Evolutionary conservation across 2,888 invertebrate species (phyloP).

Genomic region (Polyploca ridens): DNA sequence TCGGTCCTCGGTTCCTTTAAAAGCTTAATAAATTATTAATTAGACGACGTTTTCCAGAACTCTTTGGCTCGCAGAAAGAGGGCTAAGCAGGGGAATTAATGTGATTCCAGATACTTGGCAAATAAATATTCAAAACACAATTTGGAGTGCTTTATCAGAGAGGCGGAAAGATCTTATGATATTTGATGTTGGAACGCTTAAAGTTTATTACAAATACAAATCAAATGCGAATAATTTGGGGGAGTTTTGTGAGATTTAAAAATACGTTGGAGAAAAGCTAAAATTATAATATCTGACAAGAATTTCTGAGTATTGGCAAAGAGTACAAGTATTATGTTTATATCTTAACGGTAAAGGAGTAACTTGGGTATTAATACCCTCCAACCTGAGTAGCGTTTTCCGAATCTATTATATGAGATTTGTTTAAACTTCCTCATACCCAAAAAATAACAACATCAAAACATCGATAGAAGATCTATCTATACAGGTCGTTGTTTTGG

Average conservation of each 20-base stretch:
- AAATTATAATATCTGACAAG: not conserved
- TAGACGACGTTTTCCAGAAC: conserved; percentile 55
- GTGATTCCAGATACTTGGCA: conserved; percentile 47
- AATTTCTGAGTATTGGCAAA: not conserved
- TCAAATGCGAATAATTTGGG: not conserved
- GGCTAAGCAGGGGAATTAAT: conserved; percentile 44
- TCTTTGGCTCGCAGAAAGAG: conserved; percentile 48
- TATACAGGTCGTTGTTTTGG: too few relatives aligned
- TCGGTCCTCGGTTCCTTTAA: conserved; percentile 52
- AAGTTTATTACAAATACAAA: conserved; percentile 5
- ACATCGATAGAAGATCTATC: not conserved
- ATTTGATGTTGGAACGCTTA: conserved; percentile 4
- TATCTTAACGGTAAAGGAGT: too few relatives aligned
- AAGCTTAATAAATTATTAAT: conserved; percentile 74
- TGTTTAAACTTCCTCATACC: not conserved
- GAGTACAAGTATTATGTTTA: not conserved
- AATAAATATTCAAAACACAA: conserved; percentile 56
- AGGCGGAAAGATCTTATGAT: conserved; percentile 20
- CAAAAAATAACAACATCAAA: not conserved
- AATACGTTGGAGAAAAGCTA: not conserved
- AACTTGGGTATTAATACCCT: too few relatives aligned
- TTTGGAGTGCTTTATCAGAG: conserved; percentile 31
- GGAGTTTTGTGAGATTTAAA: not conserved
- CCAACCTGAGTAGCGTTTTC: too few relatives aligned
- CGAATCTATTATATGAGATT: too few relatives aligned